Percentiles rank a stretch among this genome's conserved stretches.
Conservation (phyloP, 2,797 vertebrate genomes). For the Acomys russatus region DNA sequence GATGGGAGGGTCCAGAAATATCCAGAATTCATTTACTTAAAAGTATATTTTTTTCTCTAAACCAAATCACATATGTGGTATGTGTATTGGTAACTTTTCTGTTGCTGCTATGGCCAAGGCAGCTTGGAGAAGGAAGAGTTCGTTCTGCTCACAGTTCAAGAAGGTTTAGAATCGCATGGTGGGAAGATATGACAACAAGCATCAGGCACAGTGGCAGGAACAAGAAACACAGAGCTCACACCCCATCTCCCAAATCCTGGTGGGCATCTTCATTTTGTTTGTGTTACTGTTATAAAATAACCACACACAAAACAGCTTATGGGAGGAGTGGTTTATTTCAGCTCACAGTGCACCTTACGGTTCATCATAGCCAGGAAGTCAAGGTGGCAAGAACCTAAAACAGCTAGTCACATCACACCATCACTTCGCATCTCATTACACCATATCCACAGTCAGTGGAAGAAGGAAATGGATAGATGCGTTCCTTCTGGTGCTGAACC, state of each 20-base stretch:
- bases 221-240: neutral
- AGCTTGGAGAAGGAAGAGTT: neutral
- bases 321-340: neutral
- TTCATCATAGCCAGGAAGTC: neutral
- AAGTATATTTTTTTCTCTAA: neutral
- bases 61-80: neutral
- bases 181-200: neutral
- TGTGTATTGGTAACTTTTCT: neutral
- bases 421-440: neutral
- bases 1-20: neutral
- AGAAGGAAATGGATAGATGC: neutral
- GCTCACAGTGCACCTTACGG: neutral
- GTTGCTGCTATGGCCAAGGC: neutral
- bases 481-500: neutral
- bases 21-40: neutral
- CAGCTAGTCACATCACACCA: neutral
- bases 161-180: neutral
- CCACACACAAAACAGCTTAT: neutral
- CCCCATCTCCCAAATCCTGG: neutral
- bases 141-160: neutral
- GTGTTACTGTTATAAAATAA: neutral
- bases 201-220: neutral
- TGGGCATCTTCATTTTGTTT: neutral
- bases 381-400: neutral
- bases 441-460: neutral